phyloP scores from a whole-genome alignment of 2,888 invertebrate genomes.

The Brachypalpus laphriformis region DNA sequence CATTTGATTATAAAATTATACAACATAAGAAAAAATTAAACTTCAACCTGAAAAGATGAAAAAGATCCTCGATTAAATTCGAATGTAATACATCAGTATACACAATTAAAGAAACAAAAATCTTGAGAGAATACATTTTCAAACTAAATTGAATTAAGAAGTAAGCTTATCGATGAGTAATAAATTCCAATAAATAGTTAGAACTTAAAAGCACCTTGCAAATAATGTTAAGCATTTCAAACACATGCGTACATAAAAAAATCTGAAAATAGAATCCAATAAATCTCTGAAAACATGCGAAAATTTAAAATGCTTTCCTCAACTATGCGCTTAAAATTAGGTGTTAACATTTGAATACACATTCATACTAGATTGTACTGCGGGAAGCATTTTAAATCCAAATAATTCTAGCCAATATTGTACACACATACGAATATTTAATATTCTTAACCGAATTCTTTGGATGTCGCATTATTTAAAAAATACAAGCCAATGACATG shows the following conservation, averaged over 20 bases:
- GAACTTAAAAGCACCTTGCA: not conserved
- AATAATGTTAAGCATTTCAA: not conserved
- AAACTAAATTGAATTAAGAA: not conserved
- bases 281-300: not conserved
- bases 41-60: too few relatives aligned
- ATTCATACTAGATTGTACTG: not conserved
- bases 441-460: not conserved
- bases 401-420: not conserved
- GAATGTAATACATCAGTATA: too few relatives aligned
- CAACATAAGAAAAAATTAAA: too few relatives aligned
- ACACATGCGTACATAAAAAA: not conserved
- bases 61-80: too few relatives aligned
- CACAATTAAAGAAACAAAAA: not conserved
- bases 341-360: constrained; percentile 5
- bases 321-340: not conserved
- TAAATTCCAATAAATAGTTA: not conserved
- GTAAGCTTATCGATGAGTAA: not conserved
- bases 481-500: not conserved
- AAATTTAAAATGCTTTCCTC: not conserved
- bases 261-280: constrained; percentile 4
- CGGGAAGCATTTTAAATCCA: not conserved
- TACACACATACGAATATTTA: not conserved
- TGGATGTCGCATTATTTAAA: not conserved
- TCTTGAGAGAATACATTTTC: not conserved
- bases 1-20: too few relatives aligned